phyloP scores from a whole-genome alignment of 1,140 invertebrate genomes.

The Planococcus citri region DNA sequence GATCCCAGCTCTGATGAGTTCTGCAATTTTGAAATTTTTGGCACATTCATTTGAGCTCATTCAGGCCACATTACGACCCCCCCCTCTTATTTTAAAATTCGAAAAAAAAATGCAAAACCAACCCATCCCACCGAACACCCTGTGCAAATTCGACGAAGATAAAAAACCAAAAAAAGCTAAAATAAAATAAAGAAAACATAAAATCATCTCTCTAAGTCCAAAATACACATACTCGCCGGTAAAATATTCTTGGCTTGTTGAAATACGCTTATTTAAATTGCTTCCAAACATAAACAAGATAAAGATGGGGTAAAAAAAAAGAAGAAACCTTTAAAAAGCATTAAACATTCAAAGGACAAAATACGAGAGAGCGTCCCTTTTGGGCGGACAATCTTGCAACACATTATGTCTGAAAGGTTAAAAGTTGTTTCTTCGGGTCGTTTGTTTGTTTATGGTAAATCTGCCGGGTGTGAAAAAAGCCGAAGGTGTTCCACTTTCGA shows the following conservation, averaged over 20 bases:
- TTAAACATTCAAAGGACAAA: conserved; percentile 7
- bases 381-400: conserved; percentile 9
- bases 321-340: conserved; percentile 2
- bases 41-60: too few species aligned
- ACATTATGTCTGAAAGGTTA: conserved; percentile 14
- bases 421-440: conserved; percentile 14
- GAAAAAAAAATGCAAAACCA: too few species aligned
- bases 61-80: too few species aligned
- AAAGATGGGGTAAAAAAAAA: not conserved
- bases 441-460: conserved; percentile 18
- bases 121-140: too few species aligned
- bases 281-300: not conserved
- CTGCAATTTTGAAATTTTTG: too few species aligned
- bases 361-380: conserved; percentile 13
- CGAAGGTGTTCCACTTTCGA: not conserved
- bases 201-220: too few species aligned
- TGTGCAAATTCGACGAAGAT: too few species aligned
- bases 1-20: too few species aligned
- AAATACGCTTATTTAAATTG: conserved; percentile 6
- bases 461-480: not conserved
- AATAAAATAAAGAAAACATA: too few species aligned
- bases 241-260: not conserved
- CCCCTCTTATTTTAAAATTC: too few species aligned
- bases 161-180: too few species aligned
- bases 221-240: too few species aligned